Evolutionary conservation across 2,888 invertebrate genomes (phyloP).

Genomic region (Drosophila borealis): DNA sequence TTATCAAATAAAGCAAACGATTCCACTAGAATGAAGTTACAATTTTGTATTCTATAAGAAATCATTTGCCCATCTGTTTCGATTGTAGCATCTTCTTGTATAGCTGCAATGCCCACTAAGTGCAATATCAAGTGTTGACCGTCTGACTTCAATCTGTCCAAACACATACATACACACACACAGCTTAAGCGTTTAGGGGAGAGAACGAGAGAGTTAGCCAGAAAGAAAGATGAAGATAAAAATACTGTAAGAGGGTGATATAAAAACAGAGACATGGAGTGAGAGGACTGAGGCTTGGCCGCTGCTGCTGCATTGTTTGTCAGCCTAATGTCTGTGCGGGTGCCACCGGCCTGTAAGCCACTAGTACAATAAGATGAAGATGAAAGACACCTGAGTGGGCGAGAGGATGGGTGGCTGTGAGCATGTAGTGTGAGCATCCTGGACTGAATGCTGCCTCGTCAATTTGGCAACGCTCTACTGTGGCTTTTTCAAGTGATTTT

Average conservation of each 20-base stretch:
- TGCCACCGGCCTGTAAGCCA: conserved; percentile 50
- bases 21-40: conserved; percentile 20
- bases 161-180: conserved; percentile 11
- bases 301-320: conserved; percentile 69
- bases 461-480: conserved; percentile 65
- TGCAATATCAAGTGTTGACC: conserved; percentile 68
- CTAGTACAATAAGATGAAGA: conserved; percentile 74
- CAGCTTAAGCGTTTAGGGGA: conserved; percentile 1
- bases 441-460: conserved; percentile 56
- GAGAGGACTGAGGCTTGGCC: conserved; percentile 12
- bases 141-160: conserved; percentile 71
- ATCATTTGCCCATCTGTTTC: conserved; percentile 29
- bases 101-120: conserved; percentile 45
- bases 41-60: conserved; percentile 17
- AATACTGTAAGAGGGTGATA: neutral
- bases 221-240: neutral
- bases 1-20: conserved; percentile 15
- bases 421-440: conserved; percentile 16
- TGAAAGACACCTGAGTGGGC: conserved; percentile 64
- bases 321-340: conserved; percentile 74
- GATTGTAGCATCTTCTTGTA: conserved; percentile 36
- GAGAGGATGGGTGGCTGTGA: neutral
- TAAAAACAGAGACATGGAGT: neutral
- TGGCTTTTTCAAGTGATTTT: conserved; percentile 66
- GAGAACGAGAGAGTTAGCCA: neutral